These are phyloP conservation scores for Peromyscus melanophrys DNA, from an alignment of 2,797 vertebrate genomes.

Conservation along the genomic window DNA sequence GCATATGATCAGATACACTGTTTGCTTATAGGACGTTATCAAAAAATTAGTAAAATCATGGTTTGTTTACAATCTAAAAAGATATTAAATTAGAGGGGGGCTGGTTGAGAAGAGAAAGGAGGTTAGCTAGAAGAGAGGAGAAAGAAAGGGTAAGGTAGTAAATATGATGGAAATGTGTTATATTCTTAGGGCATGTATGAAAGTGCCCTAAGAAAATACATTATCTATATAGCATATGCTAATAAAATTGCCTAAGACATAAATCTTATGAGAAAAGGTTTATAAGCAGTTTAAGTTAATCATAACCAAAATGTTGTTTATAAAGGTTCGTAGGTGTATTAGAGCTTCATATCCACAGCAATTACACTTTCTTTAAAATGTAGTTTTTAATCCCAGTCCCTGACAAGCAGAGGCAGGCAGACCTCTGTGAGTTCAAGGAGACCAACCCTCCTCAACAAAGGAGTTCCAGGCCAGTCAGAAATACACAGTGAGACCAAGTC, in stretches of 20 bases:
- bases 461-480: neutral
- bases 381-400: neutral
- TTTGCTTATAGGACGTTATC: neutral
- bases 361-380: neutral
- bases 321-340: neutral
- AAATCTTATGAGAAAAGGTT: neutral
- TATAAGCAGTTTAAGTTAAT: neutral
- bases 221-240: neutral
- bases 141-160: neutral
- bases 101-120: neutral
- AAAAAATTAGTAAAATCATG: neutral
- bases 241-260: neutral
- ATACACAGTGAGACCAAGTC: neutral
- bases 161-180: neutral
- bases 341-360: neutral
- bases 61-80: neutral
- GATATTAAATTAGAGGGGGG: neutral
- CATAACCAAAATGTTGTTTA: neutral
- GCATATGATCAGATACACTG: neutral
- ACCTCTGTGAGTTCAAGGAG: neutral
- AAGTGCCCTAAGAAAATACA: neutral
- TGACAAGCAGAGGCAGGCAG: neutral
- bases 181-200: neutral
- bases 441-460: neutral
- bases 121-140: neutral